Conservation (phyloP, 2,113 vertebrate genomes). For the Pelodiscus sinensis region DNA sequence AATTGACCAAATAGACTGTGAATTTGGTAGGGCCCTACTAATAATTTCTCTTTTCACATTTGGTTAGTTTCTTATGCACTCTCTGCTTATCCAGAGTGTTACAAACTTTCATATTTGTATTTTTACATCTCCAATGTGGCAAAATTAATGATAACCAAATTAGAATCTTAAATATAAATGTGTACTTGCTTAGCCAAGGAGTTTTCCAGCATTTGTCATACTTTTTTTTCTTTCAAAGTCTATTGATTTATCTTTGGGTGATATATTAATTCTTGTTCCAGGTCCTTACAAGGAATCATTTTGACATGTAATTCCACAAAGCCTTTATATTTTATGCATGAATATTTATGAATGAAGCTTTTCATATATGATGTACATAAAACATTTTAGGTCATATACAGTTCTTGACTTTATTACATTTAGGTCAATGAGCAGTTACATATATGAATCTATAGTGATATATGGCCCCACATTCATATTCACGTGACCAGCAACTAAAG, state of each 20-base stretch:
- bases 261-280: background rate
- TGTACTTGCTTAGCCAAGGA: background rate
- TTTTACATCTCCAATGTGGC: background rate
- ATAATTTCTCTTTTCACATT: background rate
- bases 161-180: background rate
- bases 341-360: background rate
- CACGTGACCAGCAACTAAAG: background rate
- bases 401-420: background rate
- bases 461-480: background rate
- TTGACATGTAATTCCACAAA: background rate
- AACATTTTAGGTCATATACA: background rate
- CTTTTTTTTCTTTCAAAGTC: background rate
- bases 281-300: background rate
- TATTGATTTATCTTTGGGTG: background rate
- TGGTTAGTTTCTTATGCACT: background rate
- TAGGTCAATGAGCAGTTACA: background rate
- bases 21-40: background rate
- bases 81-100: background rate
- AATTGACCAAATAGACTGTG: too few relatives aligned
- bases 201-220: background rate
- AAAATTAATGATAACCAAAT: background rate
- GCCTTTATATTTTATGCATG: fast-evolving
- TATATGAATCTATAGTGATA: background rate
- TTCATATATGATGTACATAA: background rate
- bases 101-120: background rate